A percentile compares a stretch with the other conserved stretches of the same genome.
These are phyloP conservation scores for Leptatherina wallacei DNA, from an alignment of 2,797 vertebrate genomes.

Conservation along the genomic window DNA sequence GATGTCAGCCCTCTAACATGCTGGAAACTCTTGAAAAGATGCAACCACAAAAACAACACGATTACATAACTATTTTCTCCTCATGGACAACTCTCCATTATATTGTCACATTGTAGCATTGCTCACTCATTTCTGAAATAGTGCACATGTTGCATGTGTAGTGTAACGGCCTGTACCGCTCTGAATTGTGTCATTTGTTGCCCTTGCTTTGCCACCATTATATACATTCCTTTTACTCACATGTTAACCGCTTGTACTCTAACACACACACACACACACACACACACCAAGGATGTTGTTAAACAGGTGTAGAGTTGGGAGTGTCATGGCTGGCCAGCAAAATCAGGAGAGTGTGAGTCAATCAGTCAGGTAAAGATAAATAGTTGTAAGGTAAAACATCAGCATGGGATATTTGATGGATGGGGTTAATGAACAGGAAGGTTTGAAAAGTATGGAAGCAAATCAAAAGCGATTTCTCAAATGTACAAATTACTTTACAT, in stretches of 20 bases:
- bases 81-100: slow-evolving; percentile 24
- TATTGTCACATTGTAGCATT: slow-evolving; percentile 10
- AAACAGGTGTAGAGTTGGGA: slow-evolving; percentile 30
- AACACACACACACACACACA: no score
- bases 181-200: slow-evolving; percentile 29
- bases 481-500: slow-evolving; percentile 25
- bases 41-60: slow-evolving; percentile 49
- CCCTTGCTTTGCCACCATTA: slow-evolving; percentile 25
- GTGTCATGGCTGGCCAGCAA: slow-evolving; percentile 11
- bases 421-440: neutral
- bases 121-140: neutral
- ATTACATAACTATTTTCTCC: slow-evolving; percentile 41
- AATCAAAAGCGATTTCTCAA: slow-evolving; percentile 42
- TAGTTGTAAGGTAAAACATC: slow-evolving; percentile 24
- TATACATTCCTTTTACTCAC: neutral
- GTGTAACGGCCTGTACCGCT: slow-evolving; percentile 12
- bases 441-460: slow-evolving; percentile 24
- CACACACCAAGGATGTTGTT: neutral
- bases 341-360: slow-evolving; percentile 5
- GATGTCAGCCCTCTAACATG: slow-evolving; percentile 71
- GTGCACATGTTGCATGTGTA: slow-evolving; percentile 16
- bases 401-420: slow-evolving; percentile 7
- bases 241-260: neutral
- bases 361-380: slow-evolving; percentile 11
- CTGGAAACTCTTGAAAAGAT: slow-evolving; percentile 70